Base-by-base conservation (phyloP, 2,113 vertebrate species). In the Pseudorectes ferrugineus region DNA sequence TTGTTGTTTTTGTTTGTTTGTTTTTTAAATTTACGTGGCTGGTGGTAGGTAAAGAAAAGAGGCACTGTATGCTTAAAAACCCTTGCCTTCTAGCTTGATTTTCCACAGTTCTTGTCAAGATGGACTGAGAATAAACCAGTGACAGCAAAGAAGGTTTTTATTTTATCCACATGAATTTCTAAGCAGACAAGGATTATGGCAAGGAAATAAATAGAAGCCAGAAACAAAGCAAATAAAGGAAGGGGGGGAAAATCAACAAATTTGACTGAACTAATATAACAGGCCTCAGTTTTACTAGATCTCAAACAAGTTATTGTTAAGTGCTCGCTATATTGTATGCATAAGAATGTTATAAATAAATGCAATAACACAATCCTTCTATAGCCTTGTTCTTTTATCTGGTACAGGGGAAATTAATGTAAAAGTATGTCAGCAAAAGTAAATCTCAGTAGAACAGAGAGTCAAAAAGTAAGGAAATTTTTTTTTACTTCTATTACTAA, bases 351-450 rank as follows among this genome's bases (percentile, higher is more conserved):
- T 63, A 70, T 21, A 89, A 84, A 74, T 77, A 80, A 80, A 75
- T 73, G 5, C 14, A 85, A n/a, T 48, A 65, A 52, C 49, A 24
- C 12, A n/a, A 26, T 46, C 10, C 5, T 35, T 14, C n/a, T 71
- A 9, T 45, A 84, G 10, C 25, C 57, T 52, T 62, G 11, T 59
- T 66, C 11, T 74, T 86, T 79, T 29, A 19, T 38, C 16, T 74
- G 6, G 59, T 89, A 29, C 5, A 40, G 25, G 42, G 16, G 10
- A 91, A 92, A 72, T 49, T 35, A 79, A 48, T 65, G 25, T 51
- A 59, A 91, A 93, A 79, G 6, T 42, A 25, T 68, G 29, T 79
- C 74, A 91, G 62, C 40, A 86, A 78, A 94, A 81, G 8, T 45
- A 89, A 82, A 84, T 87, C 49, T 85, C 33, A 31, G 42, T 75